A percentile compares a stretch with the other conserved stretches of the same genome.
Conservation (phyloP, 92 coral and sea anemone species). For the Phymanthus crucifer region DNA sequence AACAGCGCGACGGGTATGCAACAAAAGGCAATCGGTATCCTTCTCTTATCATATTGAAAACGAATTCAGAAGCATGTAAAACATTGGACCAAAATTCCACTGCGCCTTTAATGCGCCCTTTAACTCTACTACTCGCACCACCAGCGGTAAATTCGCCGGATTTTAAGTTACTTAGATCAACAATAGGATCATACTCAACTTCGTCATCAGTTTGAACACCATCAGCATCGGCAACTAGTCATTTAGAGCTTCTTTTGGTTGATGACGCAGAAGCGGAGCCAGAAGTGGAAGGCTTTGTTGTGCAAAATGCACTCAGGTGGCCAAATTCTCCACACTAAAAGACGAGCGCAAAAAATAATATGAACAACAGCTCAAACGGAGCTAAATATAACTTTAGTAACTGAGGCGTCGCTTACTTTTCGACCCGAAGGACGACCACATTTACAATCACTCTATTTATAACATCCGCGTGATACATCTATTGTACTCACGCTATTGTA, state of each 20-base stretch:
- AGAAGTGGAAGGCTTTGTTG: neutral
- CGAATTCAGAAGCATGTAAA: slow-evolving; percentile 26
- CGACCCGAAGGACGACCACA: neutral
- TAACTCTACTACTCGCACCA: slow-evolving; percentile 10
- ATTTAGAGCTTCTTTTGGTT: neutral
- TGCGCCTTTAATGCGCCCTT: slow-evolving; percentile 19
- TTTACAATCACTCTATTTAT: neutral
- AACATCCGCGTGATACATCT: neutral
- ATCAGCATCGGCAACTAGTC: neutral
- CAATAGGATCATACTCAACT: neutral
- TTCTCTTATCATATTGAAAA: slow-evolving; percentile 13
- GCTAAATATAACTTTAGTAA: neutral
- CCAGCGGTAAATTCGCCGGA: neutral
- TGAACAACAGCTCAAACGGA: neutral
- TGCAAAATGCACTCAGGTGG: neutral
- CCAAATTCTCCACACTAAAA: neutral
- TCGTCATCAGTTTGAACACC: neutral
- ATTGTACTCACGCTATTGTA: neutral
- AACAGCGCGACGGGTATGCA: slow-evolving; percentile 29
- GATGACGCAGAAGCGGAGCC: too few relatives aligned
- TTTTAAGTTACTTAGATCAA: neutral
- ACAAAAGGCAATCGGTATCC: slow-evolving; percentile 30
- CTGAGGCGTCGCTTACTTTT: neutral
- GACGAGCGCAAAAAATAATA: neutral
- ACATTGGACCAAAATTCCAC: slow-evolving; percentile 22